Conservation (phyloP, 2,113 vertebrate species). For the Neoarius graeffei region DNA sequence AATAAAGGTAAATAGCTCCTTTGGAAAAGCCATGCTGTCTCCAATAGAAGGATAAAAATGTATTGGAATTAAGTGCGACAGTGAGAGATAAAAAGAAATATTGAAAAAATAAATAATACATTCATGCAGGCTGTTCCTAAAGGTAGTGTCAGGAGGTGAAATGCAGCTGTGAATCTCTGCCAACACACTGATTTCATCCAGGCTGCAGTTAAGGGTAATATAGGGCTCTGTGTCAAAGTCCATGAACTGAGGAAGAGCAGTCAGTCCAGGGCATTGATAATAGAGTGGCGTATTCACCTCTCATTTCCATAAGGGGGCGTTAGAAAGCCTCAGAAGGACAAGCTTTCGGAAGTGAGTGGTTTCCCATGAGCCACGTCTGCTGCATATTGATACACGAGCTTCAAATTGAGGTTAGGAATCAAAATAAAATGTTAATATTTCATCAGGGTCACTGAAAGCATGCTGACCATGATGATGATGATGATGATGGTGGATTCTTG, state of each 20-base stretch:
- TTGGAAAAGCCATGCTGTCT: conserved; percentile 71
- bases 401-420: neutral
- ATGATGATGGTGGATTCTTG: neutral
- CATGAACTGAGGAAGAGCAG: conserved; percentile 26
- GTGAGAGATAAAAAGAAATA: neutral
- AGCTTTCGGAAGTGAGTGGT: neutral
- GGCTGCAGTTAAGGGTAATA: neutral
- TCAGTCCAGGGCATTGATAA: conserved; percentile 13
- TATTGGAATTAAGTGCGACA: neutral
- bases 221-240: conserved; percentile 22
- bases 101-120: neutral
- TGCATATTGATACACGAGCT: neutral
- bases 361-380: neutral
- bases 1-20: conserved; percentile 68
- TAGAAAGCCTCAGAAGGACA: neutral
- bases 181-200: conserved; percentile 15
- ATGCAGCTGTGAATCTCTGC: neutral
- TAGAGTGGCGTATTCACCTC: neutral
- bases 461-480: neutral
- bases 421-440: neutral
- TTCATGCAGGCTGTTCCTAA: neutral
- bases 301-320: neutral
- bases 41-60: neutral
- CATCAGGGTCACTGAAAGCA: neutral
- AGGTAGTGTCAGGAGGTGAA: neutral